Conservation (phyloP, 2,888 invertebrate genomes). For the Oegoconia quadripuncta region DNA sequence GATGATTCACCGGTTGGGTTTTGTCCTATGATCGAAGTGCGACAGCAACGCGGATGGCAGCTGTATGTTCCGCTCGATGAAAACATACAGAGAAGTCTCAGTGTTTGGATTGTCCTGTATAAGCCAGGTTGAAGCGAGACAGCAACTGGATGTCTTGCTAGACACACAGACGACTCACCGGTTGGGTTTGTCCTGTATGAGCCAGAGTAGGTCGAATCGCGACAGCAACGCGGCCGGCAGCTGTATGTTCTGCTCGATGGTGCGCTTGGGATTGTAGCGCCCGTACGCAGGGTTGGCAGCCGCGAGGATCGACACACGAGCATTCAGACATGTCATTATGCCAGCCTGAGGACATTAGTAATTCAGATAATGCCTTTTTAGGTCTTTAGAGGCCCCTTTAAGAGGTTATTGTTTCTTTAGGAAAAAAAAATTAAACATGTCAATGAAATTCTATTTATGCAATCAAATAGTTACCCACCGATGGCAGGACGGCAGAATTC, state of each 20-base stretch:
- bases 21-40: conserved; percentile 93
- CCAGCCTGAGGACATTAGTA: conserved; percentile 84
- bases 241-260: conserved; percentile 98
- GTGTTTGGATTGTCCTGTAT: no score
- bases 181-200: conserved; percentile 91
- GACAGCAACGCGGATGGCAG: conserved; percentile 98
- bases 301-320: conserved; percentile 97
- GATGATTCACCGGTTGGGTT: conserved; percentile 75
- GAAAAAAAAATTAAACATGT: background rate
- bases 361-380: background rate
- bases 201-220: conserved; percentile 97
- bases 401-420: background rate
- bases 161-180: conserved; percentile 50
- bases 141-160: no score
- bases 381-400: background rate
- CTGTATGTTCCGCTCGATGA: conserved; percentile 97
- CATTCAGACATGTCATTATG: conserved; percentile 98
- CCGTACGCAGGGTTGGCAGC: conserved; percentile 99
- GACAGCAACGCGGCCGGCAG: conserved; percentile 98
- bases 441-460: no score
- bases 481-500: no score
- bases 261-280: conserved; percentile 96
- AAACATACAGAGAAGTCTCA: no score
- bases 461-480: no score
- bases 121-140: no score